Evolutionary conservation across 2,888 invertebrate genomes (phyloP), one percentile per base, ranked within the genome.

Genomic region (Drosophila testacea): DNA sequence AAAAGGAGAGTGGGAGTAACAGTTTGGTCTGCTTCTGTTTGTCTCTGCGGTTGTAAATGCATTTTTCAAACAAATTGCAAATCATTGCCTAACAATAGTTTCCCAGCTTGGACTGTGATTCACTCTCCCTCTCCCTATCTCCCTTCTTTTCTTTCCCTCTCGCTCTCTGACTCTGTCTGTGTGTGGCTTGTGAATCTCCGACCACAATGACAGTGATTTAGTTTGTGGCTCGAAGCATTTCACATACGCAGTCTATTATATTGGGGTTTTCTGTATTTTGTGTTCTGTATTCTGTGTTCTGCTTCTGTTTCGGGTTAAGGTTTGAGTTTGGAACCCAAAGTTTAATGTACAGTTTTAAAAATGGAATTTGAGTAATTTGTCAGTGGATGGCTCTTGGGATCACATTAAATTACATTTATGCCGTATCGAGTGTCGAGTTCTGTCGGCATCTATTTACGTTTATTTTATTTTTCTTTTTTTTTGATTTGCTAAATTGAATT

Each of bases 51-150:
- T 81, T 89, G 83, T 78, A 86, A 79, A 83, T 87, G 87, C 90
- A 90, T 87, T 87, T 87, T 88, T 87, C 90, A 87, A 90, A 81
- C 90, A 88, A 87, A 87, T 87, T 87, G 87, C 87, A 87, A 87
- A 87, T 87, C 90, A 87, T 87, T 87, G 90, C 89, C 87, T 79
- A 90, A 88, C 87, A 90, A 88, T 86, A 88, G 88, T 76, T 78
- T 68, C 9, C 59, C 50, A 69, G 64, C 69, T 69, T 34, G 38
- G 42, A 52, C 73, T 70, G 61, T 70, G 82, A 84, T 85, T 81
- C 59, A 41, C 27, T 10, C 39, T 30, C 67, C n/a, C n/a, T 46
- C 32, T 11, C n/a, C 7, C 28, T 3, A 16, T 9, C 32, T 27
- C 5, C 22, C 38, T n/a, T 22, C 11, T 13, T 44, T 42, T 50